Base-by-base conservation (phyloP, 2,797 vertebrate genomes). In the Anabacerthia variegaticeps region DNA sequence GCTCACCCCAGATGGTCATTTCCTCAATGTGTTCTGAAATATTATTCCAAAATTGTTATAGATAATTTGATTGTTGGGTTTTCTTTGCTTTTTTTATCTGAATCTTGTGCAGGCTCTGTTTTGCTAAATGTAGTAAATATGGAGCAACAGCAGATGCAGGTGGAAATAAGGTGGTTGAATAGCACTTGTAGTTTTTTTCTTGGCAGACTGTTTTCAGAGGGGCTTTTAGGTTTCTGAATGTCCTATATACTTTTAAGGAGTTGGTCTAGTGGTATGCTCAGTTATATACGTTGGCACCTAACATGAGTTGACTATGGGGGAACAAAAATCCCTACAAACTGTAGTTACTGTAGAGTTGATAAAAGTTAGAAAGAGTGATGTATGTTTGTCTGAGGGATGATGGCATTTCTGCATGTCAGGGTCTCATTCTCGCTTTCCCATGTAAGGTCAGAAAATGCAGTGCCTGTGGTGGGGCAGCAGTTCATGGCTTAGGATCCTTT, bases 331-430 rank as follows among this genome's bases (percentile, higher is more conserved):
- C 13, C 41, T 34, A 2, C 2, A 0, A 36, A 61, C 21, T 63
- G 21, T 39, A 51, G 19, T 66, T 59, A 30, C 43, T 76, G 14
- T 23, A 8, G 14, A 63, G 43, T 22, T 67, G 51, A 51, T 69
- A 65, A 37, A 1, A 46, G 34, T 75, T 63, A 28, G 27, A 23
- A 46, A 52, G 44, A 9, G 0, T 23, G 12, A 21, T 6, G 17
- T 48, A 4, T 7, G 4, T 73, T 43, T 91, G 52, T 63, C 36
- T 28, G 36, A 68, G 44, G 43, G 30, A 4, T 4, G 2, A 1
- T 80, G 65, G 28, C 37, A 32, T 41, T 54, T 48, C 65, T 58
- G 54, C 23, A 7, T 4, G 0, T 43, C 2, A 0, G 3, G 16
- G 6, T 34, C 59, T 65, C 28, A 2, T 61, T 59, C 28, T 84